Conservation (phyloP, 1,140 invertebrate genomes). For the Trachymyrmex cornetzi region DNA sequence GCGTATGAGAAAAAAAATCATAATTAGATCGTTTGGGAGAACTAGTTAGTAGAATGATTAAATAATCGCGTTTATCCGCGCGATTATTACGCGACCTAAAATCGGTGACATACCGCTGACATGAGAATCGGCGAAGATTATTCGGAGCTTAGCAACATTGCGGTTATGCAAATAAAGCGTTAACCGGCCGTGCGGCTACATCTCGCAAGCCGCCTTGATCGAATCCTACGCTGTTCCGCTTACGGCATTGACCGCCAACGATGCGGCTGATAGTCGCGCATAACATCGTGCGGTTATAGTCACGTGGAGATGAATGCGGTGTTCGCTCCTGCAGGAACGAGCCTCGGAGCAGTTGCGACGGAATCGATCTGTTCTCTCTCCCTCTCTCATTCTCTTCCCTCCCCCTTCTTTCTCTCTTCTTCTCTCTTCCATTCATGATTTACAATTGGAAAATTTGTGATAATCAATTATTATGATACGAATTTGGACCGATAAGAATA, state of each 20-base stretch:
- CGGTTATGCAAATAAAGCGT: slow-evolving; percentile 61
- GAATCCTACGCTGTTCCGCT: slow-evolving; percentile 48
- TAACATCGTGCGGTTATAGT: slow-evolving; percentile 68
- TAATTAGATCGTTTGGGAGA: not conserved
- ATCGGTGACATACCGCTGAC: slow-evolving; percentile 14
- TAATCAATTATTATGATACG: not conserved
- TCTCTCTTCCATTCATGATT: slow-evolving; percentile 65
- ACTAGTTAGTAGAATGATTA: not conserved
- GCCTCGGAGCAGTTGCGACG: slow-evolving; percentile 61
- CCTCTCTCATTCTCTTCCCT: not conserved
- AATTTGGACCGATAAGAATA: not conserved
- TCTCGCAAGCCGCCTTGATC: slow-evolving; percentile 45
- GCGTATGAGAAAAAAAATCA: too few relatives aligned
- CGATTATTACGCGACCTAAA: slow-evolving; percentile 34
- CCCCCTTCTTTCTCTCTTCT: not conserved
- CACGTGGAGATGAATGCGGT: slow-evolving; percentile 69
- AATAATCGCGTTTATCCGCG: slow-evolving; percentile 15
- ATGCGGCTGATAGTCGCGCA: slow-evolving; percentile 58
- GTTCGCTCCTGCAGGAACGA: slow-evolving; percentile 9
- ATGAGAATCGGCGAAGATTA: slow-evolving; percentile 22
- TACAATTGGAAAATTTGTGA: not conserved
- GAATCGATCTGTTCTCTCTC: slow-evolving; percentile 58
- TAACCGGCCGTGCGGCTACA: slow-evolving; percentile 32
- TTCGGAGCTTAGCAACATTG: slow-evolving; percentile 45
- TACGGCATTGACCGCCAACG: slow-evolving; percentile 59